These are phyloP conservation scores for Mactromeris polynyma DNA, from an alignment of 2,888 invertebrate genomes.

Conservation along the genomic window DNA sequence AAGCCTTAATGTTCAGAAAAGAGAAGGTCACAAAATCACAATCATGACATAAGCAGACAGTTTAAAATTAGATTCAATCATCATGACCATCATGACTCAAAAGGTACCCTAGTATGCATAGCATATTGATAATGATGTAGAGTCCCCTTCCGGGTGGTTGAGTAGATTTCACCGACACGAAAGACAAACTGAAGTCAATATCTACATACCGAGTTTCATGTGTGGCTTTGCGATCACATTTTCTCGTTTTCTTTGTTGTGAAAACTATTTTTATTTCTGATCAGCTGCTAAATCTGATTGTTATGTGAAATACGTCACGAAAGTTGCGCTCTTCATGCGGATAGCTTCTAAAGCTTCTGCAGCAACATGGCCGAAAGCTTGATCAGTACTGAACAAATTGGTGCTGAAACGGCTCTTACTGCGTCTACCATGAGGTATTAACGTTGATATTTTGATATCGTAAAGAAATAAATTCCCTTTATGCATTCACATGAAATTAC, in stretches of 20 bases:
- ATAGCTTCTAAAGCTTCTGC: not conserved
- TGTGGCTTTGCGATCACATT: not conserved
- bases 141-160: too few relatives aligned
- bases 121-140: too few relatives aligned
- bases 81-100: too few relatives aligned
- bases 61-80: not conserved
- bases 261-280: conserved; percentile 19
- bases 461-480: not conserved
- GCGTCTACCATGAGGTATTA: not conserved
- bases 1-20: too few relatives aligned
- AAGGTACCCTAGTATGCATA: too few relatives aligned
- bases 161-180: not conserved
- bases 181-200: not conserved
- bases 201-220: not conserved
- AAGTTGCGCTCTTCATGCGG: conserved; percentile 26
- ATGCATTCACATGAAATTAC: not conserved
- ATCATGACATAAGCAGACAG: not conserved
- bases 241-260: conserved; percentile 9
- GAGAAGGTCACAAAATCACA: too few relatives aligned
- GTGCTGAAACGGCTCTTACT: not conserved
- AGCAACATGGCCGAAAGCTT: not conserved
- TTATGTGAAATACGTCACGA: conserved; percentile 58
- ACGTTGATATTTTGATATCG: not conserved
- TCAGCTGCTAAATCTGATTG: conserved; percentile 53
- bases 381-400: not conserved